A percentile compares a stretch with the other conserved stretches of the same genome.
Conservation (phyloP, 1,140 invertebrate species). For the Pararge aegeria region DNA sequence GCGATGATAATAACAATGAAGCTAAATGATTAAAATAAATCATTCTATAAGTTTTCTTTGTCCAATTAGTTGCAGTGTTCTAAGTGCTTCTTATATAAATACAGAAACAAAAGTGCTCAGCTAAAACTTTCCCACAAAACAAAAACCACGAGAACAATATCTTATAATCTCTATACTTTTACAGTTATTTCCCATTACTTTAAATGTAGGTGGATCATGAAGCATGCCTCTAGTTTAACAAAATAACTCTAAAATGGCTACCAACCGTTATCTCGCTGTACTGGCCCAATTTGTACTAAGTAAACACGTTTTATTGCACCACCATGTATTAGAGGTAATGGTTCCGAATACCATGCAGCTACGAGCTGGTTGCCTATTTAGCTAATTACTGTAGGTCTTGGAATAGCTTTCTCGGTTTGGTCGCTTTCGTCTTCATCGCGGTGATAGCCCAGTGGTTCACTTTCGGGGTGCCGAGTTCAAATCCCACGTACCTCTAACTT, state of each 20-base stretch:
- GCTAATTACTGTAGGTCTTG: not conserved
- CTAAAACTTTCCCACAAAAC: not conserved
- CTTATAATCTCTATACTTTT: conserved; percentile 11
- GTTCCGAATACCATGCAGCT: conserved; percentile 1
- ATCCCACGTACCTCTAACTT: too few species aligned
- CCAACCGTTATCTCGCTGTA: conserved; percentile 8
- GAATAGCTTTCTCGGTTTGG: not conserved
- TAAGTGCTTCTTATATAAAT: too few species aligned
- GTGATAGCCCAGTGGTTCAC: too few species aligned
- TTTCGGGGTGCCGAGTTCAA: too few species aligned
- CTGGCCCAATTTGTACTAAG: conserved; percentile 7
- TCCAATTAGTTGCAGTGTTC: too few species aligned
- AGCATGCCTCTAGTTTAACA: conserved; percentile 11
- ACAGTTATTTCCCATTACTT: conserved; percentile 18
- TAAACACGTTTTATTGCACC: conserved; percentile 4
- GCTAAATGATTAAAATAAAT: too few species aligned
- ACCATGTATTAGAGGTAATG: not conserved
- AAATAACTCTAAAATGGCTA: conserved; percentile 14
- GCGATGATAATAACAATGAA: too few species aligned
- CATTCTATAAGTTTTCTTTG: too few species aligned
- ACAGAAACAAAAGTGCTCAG: not conserved
- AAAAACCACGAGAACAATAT: conserved; percentile 1
- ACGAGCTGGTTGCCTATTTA: not conserved
- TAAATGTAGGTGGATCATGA: conserved; percentile 17
- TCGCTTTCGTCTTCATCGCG: not conserved